Evolutionary conservation across 2,113 vertebrate species (phyloP), one percentile per base, ranked within the genome.

Genomic region (Trematomus loennbergii): DNA sequence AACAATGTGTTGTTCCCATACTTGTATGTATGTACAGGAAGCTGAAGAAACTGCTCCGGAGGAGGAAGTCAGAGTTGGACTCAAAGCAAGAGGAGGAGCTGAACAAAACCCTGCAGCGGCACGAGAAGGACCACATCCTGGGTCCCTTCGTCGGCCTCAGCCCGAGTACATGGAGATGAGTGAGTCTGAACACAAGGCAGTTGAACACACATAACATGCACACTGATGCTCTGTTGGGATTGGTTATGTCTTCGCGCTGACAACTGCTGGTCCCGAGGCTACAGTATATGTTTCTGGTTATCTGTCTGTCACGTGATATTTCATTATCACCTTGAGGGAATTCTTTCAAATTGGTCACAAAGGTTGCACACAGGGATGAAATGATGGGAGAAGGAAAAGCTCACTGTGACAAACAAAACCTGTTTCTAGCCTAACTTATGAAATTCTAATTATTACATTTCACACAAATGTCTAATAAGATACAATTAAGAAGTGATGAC

Each of bases 101-200:
- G 9, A 54, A 92, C 69, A 97, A 96, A 82, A 93, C 75, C 53
- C 93, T 95, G 22, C 95, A 96, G 62, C 96, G 96, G 1, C 95
- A 98, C 0, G 97, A 99, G 92, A 95, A 94, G 50, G 98, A 99
- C 72, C 96, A 97, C 85, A 94, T 97, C 63, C 94, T 99, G 70
- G 95, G 96, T 79, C 97, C 97, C 5, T 99, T 97, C 4, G 94
- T 94, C 1, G 97, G 98, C 43, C 96, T 99, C 33, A 98, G 93
- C 25, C 98, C 0, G 98, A 99, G 89, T 99, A 99, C 90, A 99
- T 99, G 98, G 98, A 99, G 92, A 99, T 99, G 98, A 99, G 98
- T 99, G 90, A 96, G 97, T 96, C 3, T 10, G 3, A 50, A 69
- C 58, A 48, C 20, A 12, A 65, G 7, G 0, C 60, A 16, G 33